Conservation (phyloP, 2,113 vertebrate species). For the Nansenia antarctica region DNA sequence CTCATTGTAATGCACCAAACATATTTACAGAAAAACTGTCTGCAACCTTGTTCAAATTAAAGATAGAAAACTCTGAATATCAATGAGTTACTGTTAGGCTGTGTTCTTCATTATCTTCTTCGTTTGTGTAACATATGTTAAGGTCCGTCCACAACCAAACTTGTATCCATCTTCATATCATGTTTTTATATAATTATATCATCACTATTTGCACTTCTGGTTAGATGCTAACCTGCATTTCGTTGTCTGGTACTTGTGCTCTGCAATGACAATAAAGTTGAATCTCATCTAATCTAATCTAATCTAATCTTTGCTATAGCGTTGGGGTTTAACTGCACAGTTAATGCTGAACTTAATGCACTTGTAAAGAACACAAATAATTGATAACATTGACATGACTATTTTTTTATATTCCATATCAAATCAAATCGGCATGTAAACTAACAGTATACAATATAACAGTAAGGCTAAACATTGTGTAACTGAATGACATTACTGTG, state of each 20-base stretch:
- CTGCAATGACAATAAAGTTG: too few species aligned
- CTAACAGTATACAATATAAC: slow-evolving; percentile 43
- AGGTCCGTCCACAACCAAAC: background rate
- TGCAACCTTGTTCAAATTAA: background rate
- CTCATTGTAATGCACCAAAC: too few species aligned
- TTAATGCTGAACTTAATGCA: background rate
- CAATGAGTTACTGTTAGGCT: background rate
- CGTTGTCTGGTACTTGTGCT: too few species aligned
- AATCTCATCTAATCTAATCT: too few species aligned
- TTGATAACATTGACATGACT: background rate
- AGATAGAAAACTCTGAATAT: slow-evolving; percentile 2
- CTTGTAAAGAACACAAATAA: background rate
- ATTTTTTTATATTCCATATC: slow-evolving; percentile 6
- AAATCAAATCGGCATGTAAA: slow-evolving; percentile 47
- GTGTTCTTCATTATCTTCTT: background rate
- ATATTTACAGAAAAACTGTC: slow-evolving; percentile 6
- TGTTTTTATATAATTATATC: too few species aligned
- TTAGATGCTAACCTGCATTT: too few species aligned
- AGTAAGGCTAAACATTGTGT: slow-evolving; percentile 42
- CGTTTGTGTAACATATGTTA: background rate
- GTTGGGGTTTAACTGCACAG: too few species aligned
- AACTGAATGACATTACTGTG: slow-evolving; percentile 46
- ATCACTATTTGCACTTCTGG: too few species aligned
- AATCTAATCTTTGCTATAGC: too few species aligned
- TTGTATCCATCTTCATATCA: too few species aligned